Conservation (phyloP, 2,888 invertebrate genomes). For the Morpho helenor region DNA sequence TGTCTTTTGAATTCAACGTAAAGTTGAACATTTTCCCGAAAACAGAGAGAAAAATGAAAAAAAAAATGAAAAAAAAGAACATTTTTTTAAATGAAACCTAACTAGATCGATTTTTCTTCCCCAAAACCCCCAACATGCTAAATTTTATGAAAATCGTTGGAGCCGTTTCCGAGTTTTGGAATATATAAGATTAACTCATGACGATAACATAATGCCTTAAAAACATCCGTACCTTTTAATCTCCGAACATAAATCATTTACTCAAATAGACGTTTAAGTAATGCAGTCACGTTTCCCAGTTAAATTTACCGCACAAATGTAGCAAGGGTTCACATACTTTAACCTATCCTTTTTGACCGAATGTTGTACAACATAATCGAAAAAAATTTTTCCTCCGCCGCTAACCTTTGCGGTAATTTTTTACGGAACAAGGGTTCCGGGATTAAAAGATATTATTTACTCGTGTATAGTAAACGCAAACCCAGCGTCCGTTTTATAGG, state of each 20-base stretch:
- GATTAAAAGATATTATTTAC: conserved; percentile 43
- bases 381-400: conserved; percentile 58
- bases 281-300: conserved; percentile 29
- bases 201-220: no score
- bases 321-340: conserved; percentile 25
- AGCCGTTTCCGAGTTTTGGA: no score
- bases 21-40: no score
- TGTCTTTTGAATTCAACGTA: no score
- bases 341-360: conserved; percentile 33
- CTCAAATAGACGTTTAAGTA: conserved; percentile 18
- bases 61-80: no score
- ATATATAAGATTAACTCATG: no score
- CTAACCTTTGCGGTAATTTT: conserved; percentile 56
- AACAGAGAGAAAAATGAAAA: no score
- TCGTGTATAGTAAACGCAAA: conserved; percentile 50
- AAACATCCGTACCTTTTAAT: conserved; percentile 56
- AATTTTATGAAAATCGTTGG: no score
- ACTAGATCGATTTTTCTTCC: no score
- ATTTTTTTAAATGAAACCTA: no score
- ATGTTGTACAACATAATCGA: conserved; percentile 57
- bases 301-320: conserved; percentile 30
- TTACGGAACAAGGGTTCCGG: conserved; percentile 53
- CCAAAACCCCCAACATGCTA: no score
- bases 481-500: conserved; percentile 64
- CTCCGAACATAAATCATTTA: conserved; percentile 36